Conservation (phyloP, 2,113 vertebrate species). For the Camarhynchus parvulus region DNA sequence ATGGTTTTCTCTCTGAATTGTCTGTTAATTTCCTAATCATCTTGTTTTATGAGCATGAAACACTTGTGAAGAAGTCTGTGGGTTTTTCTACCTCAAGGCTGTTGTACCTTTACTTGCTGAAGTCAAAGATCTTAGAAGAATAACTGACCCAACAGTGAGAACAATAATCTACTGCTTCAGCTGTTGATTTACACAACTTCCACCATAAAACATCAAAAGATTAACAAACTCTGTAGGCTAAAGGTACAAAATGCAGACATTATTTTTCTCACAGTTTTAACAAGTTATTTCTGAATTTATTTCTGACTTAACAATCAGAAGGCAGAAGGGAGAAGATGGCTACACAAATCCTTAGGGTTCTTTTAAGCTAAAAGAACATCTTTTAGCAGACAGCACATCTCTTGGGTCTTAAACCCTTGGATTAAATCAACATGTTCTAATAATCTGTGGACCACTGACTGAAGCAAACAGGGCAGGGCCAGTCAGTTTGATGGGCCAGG, state of each 20-base stretch:
- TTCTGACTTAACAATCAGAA: background rate
- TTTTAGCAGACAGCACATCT: background rate
- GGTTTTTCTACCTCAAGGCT: background rate
- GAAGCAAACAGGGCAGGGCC: background rate
- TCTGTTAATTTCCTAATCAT: background rate
- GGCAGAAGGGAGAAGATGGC: background rate
- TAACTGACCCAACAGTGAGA: background rate
- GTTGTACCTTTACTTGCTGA: background rate
- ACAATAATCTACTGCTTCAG: background rate
- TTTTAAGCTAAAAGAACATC: background rate
- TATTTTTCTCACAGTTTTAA: background rate
- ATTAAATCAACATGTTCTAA: background rate
- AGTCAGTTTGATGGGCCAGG: background rate
- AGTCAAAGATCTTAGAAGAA: background rate
- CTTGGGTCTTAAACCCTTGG: background rate
- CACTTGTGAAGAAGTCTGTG: background rate
- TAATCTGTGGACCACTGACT: background rate
- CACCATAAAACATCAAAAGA: background rate
- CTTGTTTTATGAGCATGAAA: background rate
- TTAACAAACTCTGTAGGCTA: background rate
- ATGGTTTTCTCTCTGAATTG: background rate
- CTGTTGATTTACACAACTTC: background rate
- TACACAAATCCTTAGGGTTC: background rate
- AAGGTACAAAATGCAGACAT: background rate
- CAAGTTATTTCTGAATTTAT: background rate